Percentiles rank a stretch among this genome's conserved stretches.
phyloP scores from a whole-genome alignment of 2,888 invertebrate genomes.

The Melanostoma scalare region DNA sequence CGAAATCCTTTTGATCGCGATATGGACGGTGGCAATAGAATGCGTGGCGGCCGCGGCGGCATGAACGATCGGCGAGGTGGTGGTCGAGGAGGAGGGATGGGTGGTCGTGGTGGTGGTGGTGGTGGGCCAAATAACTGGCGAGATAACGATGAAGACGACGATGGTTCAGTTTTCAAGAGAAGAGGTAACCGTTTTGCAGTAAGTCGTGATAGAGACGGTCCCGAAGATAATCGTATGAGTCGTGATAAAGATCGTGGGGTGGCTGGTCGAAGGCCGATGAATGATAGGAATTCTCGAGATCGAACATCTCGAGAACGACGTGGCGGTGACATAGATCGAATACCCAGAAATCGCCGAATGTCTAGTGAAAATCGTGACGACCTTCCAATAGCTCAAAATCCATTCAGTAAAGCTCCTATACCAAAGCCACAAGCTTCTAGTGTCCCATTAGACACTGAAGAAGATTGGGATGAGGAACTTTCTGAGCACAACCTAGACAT shows the following conservation, averaged over 20 bases:
- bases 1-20: constrained; percentile 74
- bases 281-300: constrained; percentile 60
- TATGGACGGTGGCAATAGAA: constrained; percentile 70
- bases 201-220: constrained; percentile 76
- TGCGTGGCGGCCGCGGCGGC: constrained; percentile 61
- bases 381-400: constrained; percentile 70
- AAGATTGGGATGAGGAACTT: constrained; percentile 81
- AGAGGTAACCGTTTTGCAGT: constrained; percentile 77
- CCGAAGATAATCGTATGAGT: constrained; percentile 73
- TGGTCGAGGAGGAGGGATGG: constrained; percentile 75
- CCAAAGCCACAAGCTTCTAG: neutral
- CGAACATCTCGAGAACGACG: constrained; percentile 64
- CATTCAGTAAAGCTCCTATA: constrained; percentile 12
- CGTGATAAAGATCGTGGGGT: constrained; percentile 52
- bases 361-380: constrained; percentile 44
- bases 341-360: constrained; percentile 39
- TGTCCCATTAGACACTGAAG: constrained; percentile 78
- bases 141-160: constrained; percentile 78
- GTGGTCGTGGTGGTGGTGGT: constrained; percentile 73
- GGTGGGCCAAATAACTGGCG: constrained; percentile 78
- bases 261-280: constrained; percentile 43
- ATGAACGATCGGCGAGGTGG: constrained; percentile 74
- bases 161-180: constrained; percentile 77
- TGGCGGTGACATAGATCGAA: constrained; percentile 65
- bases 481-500: constrained; percentile 78